These are phyloP conservation scores for Akabosia matsudoensis DNA, from an alignment of 1,140 invertebrate genomes.

Conservation along the genomic window DNA sequence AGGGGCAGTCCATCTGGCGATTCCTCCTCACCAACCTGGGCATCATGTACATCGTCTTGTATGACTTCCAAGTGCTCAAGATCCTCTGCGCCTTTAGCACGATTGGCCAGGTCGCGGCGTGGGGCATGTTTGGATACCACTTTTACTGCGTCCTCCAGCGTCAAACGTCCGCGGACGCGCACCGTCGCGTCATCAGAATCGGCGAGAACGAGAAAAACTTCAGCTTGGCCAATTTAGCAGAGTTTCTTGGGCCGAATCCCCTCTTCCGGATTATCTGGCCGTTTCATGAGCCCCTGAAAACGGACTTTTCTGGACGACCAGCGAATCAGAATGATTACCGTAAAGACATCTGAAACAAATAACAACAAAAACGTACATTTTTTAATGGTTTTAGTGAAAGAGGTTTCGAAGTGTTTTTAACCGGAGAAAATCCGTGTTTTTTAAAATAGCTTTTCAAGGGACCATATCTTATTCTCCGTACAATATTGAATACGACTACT, in stretches of 20 bases:
- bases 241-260: constrained; percentile 40
- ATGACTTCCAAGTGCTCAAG: constrained; percentile 28
- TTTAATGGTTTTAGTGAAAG: not conserved
- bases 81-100: constrained; percentile 7
- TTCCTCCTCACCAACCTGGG: constrained; percentile 28
- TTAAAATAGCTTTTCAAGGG: no score
- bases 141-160: constrained; percentile 24
- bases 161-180: constrained; percentile 35
- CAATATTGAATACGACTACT: no score
- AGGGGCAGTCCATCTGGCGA: constrained; percentile 19
- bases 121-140: constrained; percentile 32
- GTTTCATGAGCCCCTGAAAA: constrained; percentile 28
- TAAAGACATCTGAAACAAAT: constrained; percentile 14
- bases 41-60: constrained; percentile 32
- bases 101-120: not conserved
- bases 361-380: not conserved
- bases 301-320: not conserved
- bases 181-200: not conserved
- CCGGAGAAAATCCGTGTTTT: no score
- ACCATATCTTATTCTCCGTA: no score
- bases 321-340: not conserved
- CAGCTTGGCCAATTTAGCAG: constrained; percentile 27
- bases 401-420: not conserved
- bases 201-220: not conserved
- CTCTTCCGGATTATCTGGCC: constrained; percentile 43